Evolutionary conservation across 2,888 invertebrate genomes (phyloP), one percentile per base, ranked within the genome.

Genomic region (Leptinotarsa haldemani): DNA sequence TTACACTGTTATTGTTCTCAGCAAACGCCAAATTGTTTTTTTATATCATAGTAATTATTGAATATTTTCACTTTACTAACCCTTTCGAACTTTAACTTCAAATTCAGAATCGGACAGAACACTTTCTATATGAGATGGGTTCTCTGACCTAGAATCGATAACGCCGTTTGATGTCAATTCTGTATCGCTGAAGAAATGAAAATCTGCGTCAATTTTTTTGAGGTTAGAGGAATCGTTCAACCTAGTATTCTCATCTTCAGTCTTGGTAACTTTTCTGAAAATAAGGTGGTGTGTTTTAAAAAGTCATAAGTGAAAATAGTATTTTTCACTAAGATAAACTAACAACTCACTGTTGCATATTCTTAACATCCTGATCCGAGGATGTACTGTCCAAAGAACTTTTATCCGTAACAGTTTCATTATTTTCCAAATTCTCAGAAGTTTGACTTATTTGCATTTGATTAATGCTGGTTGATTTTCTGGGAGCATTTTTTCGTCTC

Each of bases 161-260:
- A 86, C 92, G 89, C 92, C 93, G 64, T 90, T 88, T 9, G 87
- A 85, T n/a, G 94, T 94, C 67, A 95, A 89, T 89, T 98, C 97
- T 0, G 95, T 95, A 85, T 98, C 98, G 85, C 97, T 97, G 88
- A 95, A 97, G 89, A 97, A 97, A 85, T 97, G 94, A 80, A 94
- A 92, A 85, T 94, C 94, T 13, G 91, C 90, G 83, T 92, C 92
- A 50, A 89, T 88, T 73, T 84, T 85, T 69, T 87, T 86, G 72
- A 80, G 77, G 64, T 80, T 81, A 2, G 80, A 78, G 3, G 78
- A 69, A 68, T 80, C 79, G 5, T 18, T 74, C 18, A 56, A 2
- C 22, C 61, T 50, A 4, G 52, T 20, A 9, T 63, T 25, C 16
- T 61, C 67, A n/a, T 70, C 74, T 53, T 78, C 74, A 4, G 73